phyloP scores from a whole-genome alignment of 1,140 invertebrate species.

The Cotesia glomerata region DNA sequence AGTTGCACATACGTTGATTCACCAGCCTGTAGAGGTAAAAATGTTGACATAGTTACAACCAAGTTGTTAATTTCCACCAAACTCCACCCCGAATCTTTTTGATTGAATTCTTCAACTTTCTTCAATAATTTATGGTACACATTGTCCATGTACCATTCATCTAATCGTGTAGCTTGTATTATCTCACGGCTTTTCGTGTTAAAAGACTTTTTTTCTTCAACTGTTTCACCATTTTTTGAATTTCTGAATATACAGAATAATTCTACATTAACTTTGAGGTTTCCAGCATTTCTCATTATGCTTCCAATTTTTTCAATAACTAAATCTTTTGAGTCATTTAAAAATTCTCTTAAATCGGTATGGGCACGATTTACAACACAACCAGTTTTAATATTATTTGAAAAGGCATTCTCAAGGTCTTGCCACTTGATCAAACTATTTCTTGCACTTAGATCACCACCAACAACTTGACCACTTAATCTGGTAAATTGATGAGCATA shows the following conservation, averaged over 20 bases:
- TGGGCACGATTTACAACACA: not conserved
- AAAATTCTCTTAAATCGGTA: not conserved
- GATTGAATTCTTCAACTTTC: constrained; percentile 6
- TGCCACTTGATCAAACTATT: not conserved
- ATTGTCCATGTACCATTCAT: not conserved
- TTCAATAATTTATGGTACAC: not conserved
- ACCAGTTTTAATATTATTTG: not conserved
- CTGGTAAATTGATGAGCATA: too few species aligned
- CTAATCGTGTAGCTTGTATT: not conserved
- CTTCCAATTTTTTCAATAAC: not conserved
- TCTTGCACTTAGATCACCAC: too few species aligned
- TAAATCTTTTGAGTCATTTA: not conserved
- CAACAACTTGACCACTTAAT: too few species aligned
- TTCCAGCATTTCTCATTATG: not conserved
- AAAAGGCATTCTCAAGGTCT: not conserved
- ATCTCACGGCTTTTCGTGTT: not conserved
- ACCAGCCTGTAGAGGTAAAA: too few species aligned
- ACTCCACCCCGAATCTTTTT: too few species aligned
- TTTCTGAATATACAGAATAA: too few species aligned
- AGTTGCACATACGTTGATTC: too few species aligned
- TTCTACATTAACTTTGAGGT: not conserved
- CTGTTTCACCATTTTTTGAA: too few species aligned
- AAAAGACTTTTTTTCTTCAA: not conserved
- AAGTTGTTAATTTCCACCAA: too few species aligned
- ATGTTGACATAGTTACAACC: too few species aligned